These are phyloP conservation scores for Bombylius major DNA, from an alignment of 2,888 invertebrate genomes.

Conservation along the genomic window DNA sequence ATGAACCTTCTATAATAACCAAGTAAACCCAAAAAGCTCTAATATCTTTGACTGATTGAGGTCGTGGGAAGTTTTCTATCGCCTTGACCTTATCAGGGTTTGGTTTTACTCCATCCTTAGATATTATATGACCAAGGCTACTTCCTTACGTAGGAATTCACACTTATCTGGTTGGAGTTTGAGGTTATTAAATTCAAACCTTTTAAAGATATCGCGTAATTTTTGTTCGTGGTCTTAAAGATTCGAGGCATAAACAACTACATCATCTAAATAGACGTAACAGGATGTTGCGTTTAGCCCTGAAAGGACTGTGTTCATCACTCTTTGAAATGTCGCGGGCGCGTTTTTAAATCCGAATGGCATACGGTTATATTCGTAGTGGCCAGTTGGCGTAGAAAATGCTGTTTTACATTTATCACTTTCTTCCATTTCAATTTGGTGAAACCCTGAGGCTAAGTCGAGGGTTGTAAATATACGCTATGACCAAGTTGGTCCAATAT, in stretches of 20 bases:
- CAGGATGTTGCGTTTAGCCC: too few relatives aligned
- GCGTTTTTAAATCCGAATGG: constrained; percentile 10
- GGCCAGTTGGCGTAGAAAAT: constrained; percentile 1
- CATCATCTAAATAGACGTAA: too few relatives aligned
- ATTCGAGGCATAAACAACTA: too few relatives aligned
- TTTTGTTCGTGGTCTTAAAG: background rate
- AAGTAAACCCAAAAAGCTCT: constrained; percentile 17
- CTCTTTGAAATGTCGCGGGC: constrained; percentile 27
- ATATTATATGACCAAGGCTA: constrained; percentile 19
- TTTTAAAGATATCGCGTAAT: constrained; percentile 4
- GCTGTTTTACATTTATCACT: constrained; percentile 12
- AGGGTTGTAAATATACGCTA: constrained; percentile 11
- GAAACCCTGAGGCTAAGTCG: constrained; percentile 13
- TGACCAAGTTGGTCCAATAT: constrained; percentile 13
- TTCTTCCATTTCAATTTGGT: constrained; percentile 11
- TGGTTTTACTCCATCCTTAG: constrained; percentile 19
- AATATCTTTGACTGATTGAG: constrained; percentile 16
- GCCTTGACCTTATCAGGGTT: constrained; percentile 17
- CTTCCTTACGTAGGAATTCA: constrained; percentile 16
- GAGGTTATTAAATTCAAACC: constrained; percentile 13
- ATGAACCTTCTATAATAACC: constrained; percentile 32
- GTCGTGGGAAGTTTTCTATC: constrained; percentile 17
- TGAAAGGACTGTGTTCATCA: constrained; percentile 26
- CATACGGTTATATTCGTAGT: constrained; percentile 9
- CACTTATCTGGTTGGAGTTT: constrained; percentile 18